phyloP scores from a whole-genome alignment of 2,113 vertebrate genomes.

The Oxyruncus cristatus region DNA sequence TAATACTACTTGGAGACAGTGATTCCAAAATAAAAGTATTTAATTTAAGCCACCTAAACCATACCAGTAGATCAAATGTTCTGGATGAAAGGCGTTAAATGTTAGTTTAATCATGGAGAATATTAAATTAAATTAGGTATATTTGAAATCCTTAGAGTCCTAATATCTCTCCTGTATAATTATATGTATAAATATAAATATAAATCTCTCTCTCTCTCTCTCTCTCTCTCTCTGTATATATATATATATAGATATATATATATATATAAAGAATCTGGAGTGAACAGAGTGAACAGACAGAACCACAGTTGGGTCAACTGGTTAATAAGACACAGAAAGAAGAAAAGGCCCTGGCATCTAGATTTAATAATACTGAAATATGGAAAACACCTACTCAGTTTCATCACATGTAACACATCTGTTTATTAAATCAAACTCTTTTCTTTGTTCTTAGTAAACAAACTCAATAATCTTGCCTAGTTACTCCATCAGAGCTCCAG shows the following conservation, averaged over 20 bases:
- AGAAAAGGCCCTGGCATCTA: not conserved
- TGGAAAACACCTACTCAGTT: constrained; percentile 14
- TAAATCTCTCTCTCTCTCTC: too few relatives aligned
- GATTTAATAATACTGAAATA: not conserved
- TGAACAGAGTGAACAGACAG: not conserved
- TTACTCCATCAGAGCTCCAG: not conserved
- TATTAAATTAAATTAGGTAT: not conserved
- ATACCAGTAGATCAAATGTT: not conserved
- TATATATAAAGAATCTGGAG: not conserved
- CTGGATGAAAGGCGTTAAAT: not conserved
- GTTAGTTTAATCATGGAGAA: not conserved
- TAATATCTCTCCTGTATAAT: not conserved
- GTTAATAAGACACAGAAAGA: not conserved
- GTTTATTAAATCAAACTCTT: constrained; percentile 22
- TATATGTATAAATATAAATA: not conserved
- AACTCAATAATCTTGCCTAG: not conserved
- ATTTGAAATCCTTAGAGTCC: not conserved
- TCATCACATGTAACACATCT: constrained; percentile 1
- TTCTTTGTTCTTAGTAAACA: constrained; percentile 55
- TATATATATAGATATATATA: not conserved
- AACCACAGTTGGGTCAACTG: not conserved
- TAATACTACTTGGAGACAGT: not conserved
- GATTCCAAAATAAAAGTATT: constrained; percentile 8
- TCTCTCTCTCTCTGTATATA: not conserved
- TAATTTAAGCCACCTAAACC: not conserved